Conservation (phyloP, 2,888 invertebrate species). For the Oasisia sp. region DNA sequence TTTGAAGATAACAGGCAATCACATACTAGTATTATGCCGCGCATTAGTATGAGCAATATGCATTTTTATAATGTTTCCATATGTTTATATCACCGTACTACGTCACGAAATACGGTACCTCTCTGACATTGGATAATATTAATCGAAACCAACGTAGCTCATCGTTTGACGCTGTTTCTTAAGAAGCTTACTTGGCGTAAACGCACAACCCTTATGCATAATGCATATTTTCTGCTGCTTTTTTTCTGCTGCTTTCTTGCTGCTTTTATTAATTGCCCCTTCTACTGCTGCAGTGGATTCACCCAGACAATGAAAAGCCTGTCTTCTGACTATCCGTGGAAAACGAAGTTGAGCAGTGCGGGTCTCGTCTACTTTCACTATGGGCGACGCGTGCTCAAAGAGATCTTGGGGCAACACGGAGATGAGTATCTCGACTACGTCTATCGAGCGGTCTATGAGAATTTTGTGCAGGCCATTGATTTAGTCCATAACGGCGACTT, state of each 20-base stretch:
- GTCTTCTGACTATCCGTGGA: conserved; percentile 52
- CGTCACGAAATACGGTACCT: no score
- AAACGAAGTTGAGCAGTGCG: conserved; percentile 78
- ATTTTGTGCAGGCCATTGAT: conserved; percentile 92
- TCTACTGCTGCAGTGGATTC: conserved; percentile 60
- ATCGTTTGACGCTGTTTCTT: no score
- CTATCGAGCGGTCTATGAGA: conserved; percentile 78
- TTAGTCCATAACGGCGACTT: conserved; percentile 97
- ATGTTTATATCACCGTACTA: no score
- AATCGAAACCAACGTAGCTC: no score
- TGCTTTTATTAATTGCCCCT: background rate
- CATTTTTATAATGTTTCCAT: no score
- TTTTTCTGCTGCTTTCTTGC: background rate
- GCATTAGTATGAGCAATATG: no score
- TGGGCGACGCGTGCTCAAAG: background rate
- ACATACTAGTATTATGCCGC: no score
- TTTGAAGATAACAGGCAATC: no score
- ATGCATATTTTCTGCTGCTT: background rate
- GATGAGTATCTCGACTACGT: conserved; percentile 41
- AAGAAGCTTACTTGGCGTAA: no score
- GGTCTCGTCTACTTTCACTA: no score
- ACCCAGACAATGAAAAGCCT: conserved; percentile 64
- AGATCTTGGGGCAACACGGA: background rate
- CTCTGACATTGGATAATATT: no score
- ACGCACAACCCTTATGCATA: no score